Conservation (phyloP, 2,113 vertebrate genomes). For the Leucopsar rothschildi region DNA sequence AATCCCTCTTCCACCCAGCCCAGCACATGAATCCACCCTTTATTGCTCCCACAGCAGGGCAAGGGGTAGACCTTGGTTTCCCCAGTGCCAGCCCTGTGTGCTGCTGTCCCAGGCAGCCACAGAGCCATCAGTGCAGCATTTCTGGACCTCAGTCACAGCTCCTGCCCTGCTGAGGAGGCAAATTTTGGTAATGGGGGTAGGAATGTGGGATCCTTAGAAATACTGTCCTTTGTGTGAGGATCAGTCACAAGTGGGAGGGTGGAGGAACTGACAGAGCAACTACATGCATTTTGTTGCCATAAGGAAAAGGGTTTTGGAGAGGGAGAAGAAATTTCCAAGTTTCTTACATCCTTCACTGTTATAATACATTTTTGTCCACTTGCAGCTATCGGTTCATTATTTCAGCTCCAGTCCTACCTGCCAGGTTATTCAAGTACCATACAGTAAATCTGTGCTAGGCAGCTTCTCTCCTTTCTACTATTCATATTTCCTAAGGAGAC, state of each 20-base stretch:
- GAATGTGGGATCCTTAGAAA: background rate
- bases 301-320: background rate
- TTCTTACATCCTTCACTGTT: background rate
- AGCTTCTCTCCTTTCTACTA: conserved; percentile 11
- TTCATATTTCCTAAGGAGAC: conserved; percentile 29
- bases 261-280: background rate
- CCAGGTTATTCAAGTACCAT: conserved; percentile 22
- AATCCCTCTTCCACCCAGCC: background rate
- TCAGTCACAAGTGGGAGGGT: accelerated
- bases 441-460: conserved; percentile 5
- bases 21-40: accelerated
- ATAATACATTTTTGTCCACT: conserved; percentile 6
- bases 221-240: background rate
- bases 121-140: accelerated
- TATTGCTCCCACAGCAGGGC: accelerated
- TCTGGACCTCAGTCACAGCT: accelerated
- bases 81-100: accelerated
- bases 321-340: background rate
- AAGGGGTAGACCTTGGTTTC: background rate
- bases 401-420: conserved; percentile 7
- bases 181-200: background rate
- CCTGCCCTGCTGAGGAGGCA: background rate
- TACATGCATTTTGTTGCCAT: background rate
- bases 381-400: background rate
- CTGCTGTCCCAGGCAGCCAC: background rate